A percentile compares a stretch with the other conserved stretches of the same genome.
Conservation (phyloP, 2,113 vertebrate genomes). For the Plotosus lineatus region DNA sequence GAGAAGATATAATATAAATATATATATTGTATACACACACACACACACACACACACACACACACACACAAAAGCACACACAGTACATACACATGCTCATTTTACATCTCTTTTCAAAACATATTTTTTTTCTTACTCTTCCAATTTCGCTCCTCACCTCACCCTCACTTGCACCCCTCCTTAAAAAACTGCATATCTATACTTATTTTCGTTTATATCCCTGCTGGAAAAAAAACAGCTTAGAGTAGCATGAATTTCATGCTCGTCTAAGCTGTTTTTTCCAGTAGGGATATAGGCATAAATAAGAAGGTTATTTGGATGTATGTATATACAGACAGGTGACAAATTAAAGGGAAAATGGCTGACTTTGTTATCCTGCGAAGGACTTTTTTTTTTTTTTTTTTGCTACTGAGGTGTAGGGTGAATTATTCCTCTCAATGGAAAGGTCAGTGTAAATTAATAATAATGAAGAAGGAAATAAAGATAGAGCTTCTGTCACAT, state of each 20-base stretch:
- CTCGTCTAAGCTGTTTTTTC: not conserved
- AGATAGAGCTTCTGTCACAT: not conserved
- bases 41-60: too few species aligned
- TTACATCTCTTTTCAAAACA: not conserved
- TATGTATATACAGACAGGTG: conserved; percentile 27
- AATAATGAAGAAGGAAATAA: too few species aligned
- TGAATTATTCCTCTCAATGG: too few species aligned
- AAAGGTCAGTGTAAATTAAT: not conserved
- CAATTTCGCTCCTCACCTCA: not conserved
- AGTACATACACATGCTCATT: not conserved
- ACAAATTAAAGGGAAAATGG: conserved; percentile 27
- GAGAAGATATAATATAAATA: too few species aligned
- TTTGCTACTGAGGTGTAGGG: not conserved
- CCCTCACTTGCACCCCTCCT: not conserved
- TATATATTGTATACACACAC: too few species aligned
- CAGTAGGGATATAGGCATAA: not conserved
- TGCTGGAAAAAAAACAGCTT: conserved; percentile 18
- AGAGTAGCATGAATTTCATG: conserved; percentile 17
- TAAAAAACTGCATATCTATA: conserved; percentile 19
- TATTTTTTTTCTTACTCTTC: not conserved
- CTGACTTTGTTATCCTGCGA: conserved; percentile 1
- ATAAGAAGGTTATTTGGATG: conserved; percentile 28
- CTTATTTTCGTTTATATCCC: conserved; percentile 21
- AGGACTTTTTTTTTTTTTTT: not conserved
- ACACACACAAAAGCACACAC: too few species aligned